Evolutionary conservation across 1,140 invertebrate species (phyloP).

Genomic region (Psix sp.): DNA sequence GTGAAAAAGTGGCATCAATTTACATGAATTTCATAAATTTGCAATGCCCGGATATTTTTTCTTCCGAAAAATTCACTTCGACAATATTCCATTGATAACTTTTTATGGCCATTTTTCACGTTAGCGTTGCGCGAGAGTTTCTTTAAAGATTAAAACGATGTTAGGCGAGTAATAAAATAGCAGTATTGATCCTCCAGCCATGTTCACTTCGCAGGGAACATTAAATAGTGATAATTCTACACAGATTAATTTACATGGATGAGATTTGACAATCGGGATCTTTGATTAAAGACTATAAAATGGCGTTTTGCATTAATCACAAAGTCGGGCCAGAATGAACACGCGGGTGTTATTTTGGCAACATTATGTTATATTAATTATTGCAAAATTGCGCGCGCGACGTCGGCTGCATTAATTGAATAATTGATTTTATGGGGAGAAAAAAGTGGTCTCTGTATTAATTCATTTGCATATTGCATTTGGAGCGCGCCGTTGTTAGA

Average conservation of each 20-base stretch:
- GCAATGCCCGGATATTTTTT: no score
- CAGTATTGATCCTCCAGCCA: conserved; percentile 34
- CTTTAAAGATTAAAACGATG: conserved; percentile 32
- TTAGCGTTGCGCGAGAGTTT: conserved; percentile 19
- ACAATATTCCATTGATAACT: no score
- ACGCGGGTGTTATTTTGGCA: conserved; percentile 10
- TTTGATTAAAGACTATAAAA: conserved; percentile 14
- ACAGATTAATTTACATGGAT: conserved; percentile 33
- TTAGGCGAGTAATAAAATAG: conserved; percentile 40
- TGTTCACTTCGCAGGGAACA: conserved; percentile 21
- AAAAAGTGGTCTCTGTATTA: conserved; percentile 5
- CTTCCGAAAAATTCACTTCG: no score
- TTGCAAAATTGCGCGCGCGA: no score
- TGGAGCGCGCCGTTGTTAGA: no score
- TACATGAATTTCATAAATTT: no score
- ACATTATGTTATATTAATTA: conserved; percentile 13
- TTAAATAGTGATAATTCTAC: conserved; percentile 39
- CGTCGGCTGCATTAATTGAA: conserved; percentile 12
- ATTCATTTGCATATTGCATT: conserved; percentile 2
- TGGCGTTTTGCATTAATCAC: conserved; percentile 2
- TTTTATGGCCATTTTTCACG: no score
- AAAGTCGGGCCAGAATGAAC: not conserved
- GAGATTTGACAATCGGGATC: conserved; percentile 11
- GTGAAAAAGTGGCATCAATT: no score
- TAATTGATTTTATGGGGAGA: conserved; percentile 8